Evolutionary conservation across 2,888 invertebrate genomes (phyloP).

Genomic region (Adela reaumurella): DNA sequence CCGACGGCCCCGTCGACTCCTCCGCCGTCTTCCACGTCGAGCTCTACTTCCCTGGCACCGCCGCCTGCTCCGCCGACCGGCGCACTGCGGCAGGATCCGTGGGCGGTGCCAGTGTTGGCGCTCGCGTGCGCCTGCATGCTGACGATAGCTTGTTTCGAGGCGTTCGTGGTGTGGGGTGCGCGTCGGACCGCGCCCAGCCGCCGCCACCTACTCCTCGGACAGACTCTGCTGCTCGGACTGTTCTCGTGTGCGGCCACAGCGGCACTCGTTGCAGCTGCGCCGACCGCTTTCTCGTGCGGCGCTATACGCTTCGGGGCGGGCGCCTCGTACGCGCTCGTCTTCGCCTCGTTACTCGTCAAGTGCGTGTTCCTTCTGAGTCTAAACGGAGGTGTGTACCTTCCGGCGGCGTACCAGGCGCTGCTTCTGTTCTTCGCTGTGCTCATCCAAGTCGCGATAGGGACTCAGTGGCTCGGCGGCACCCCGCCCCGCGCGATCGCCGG

Average conservation of each 20-base stretch:
- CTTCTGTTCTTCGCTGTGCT: conserved; percentile 86
- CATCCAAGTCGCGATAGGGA: conserved; percentile 82
- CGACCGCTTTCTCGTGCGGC: conserved; percentile 76
- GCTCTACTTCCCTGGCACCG: conserved; percentile 23
- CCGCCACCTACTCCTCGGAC: conserved; percentile 82
- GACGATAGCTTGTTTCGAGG: conserved; percentile 82
- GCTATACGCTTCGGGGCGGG: conserved; percentile 80
- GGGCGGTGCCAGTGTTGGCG: conserved; percentile 88
- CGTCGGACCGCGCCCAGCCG: conserved; percentile 79
- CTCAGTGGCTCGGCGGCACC: conserved; percentile 79
- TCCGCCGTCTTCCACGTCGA: conserved; percentile 24
- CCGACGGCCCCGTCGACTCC: conserved; percentile 19
- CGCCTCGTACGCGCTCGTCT: conserved; percentile 79
- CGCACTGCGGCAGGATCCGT: conserved; percentile 69
- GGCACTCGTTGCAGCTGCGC: conserved; percentile 73
- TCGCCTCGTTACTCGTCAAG: conserved; percentile 88
- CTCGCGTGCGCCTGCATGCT: conserved; percentile 81
- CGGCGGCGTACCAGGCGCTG: conserved; percentile 88
- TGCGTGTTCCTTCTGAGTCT: conserved; percentile 90
- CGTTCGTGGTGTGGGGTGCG: conserved; percentile 78
- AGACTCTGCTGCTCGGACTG: conserved; percentile 79
- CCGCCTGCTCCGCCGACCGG: conserved; percentile 23
- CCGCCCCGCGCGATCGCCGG: conserved; percentile 55
- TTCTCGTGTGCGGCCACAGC: conserved; percentile 79
- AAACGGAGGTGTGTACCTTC: conserved; percentile 87